Evolutionary conservation across 2,888 invertebrate genomes (phyloP).

Genomic region (Lasioglossum leucozonium): DNA sequence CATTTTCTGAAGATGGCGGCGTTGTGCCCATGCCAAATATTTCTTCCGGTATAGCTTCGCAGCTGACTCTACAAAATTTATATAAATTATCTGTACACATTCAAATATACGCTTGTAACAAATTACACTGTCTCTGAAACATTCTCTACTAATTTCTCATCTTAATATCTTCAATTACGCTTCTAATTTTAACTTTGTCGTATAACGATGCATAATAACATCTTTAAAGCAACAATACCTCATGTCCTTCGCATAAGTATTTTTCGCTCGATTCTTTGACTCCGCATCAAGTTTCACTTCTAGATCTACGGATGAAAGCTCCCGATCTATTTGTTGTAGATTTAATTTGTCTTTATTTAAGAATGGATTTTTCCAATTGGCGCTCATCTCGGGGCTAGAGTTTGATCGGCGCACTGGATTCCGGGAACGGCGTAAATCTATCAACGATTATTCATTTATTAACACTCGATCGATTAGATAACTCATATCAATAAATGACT

Average conservation of each 20-base stretch:
- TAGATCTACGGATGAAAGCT: constrained; percentile 73
- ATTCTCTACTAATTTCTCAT: not conserved
- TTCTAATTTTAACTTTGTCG: not conserved
- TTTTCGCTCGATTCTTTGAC: constrained; percentile 88
- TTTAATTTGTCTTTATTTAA: constrained; percentile 85
- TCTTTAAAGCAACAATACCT: constrained; percentile 76
- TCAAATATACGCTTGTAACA: not conserved
- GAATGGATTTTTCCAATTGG: constrained; percentile 92
- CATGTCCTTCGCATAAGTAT: constrained; percentile 89
- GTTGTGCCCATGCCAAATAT: constrained; percentile 90
- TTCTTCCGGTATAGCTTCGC: constrained; percentile 96
- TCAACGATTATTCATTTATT: constrained; percentile 29
- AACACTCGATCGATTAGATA: not conserved
- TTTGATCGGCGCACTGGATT: constrained; percentile 95
- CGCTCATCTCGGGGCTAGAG: constrained; percentile 97
- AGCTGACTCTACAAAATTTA: constrained; percentile 88
- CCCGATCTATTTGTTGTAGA: constrained; percentile 76
- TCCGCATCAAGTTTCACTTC: constrained; percentile 84
- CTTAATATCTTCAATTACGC: not conserved
- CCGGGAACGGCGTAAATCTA: constrained; percentile 86
- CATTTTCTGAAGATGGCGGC: constrained; percentile 87
- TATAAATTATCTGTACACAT: not conserved
- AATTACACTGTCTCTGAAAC: not conserved
- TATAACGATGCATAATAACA: not conserved
- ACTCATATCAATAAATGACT: not conserved